phyloP scores from a whole-genome alignment of 2,888 invertebrate species.

The Vesta saturnalis region DNA sequence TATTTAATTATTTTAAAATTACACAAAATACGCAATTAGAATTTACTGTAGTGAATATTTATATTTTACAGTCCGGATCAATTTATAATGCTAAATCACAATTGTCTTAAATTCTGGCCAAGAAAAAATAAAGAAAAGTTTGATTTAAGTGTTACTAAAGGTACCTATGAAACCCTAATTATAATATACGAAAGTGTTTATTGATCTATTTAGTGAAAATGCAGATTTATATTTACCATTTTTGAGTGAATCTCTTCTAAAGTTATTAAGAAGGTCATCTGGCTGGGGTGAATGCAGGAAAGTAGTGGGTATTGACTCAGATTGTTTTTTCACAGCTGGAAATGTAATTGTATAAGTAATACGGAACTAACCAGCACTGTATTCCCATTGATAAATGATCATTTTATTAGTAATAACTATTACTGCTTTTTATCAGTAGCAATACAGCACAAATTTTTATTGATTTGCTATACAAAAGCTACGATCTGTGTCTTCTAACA shows the following conservation, averaged over 20 bases:
- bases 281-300: slow-evolving; percentile 40
- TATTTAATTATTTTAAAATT: too few species aligned
- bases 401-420: slow-evolving; percentile 10
- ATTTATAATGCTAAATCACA: too few species aligned
- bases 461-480: slow-evolving; percentile 7
- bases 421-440: slow-evolving; percentile 21
- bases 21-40: too few species aligned
- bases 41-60: too few species aligned
- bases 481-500: neutral
- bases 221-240: slow-evolving; percentile 35
- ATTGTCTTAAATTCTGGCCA: too few species aligned
- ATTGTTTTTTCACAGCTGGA: slow-evolving; percentile 41
- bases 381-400: slow-evolving; percentile 31
- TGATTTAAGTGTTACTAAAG: too few species aligned
- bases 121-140: too few species aligned
- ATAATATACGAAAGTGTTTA: too few species aligned
- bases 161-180: too few species aligned
- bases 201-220: slow-evolving; percentile 24
- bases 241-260: slow-evolving; percentile 35
- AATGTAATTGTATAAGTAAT: slow-evolving; percentile 37
- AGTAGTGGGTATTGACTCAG: slow-evolving; percentile 40
- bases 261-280: slow-evolving; percentile 38
- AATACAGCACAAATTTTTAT: slow-evolving; percentile 8
- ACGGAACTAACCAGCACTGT: slow-evolving; percentile 26
- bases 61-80: too few species aligned